Base-by-base conservation (phyloP, 2,113 vertebrate species). In the Actinemys pallida region DNA sequence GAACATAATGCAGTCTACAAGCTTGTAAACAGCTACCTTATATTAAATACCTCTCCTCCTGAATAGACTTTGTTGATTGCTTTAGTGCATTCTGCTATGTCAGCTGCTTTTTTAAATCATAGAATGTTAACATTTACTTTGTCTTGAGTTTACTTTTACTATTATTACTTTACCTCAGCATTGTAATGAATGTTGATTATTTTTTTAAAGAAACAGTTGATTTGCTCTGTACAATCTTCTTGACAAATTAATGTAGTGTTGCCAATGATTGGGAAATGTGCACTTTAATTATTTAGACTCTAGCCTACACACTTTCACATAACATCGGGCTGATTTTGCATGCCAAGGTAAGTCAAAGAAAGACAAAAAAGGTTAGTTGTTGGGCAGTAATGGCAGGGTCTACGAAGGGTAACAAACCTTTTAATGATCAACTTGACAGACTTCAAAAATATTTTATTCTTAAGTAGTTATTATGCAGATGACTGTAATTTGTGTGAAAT, bases 401-500 rank as follows among this genome's bases (percentile, higher is more conserved):
- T 86, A 72, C 83, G 94, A 92, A 65, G 83, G 19, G 17, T 49
- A 97, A 96, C 39, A 95, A 95, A 96, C 8, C 3, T 81, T 95
- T 96, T 94, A 94, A 69, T 95, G 90, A 94, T 81, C 94, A 94
- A 57, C 65, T 72, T 93, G 94, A 91, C 81, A 95, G 35, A 59
- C 47, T 94, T 98, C 69, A 97, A 27, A 95, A 49, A 79, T 94
- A 96, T 59, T 94, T 86, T 87, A 85, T 95, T 86, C 31, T 94
- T 79, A 95, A 92, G 84, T 95, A 82, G 1, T 16, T 94, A 93
- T 92, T 97, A 95, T 52, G 84, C 50, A 93, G 86, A 96, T 96
- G 78, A 96, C 83, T 97, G 24, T 91, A 94, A 96, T 97, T 97
- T 98, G 88, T 94, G 79, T 96, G 22, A 62, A 97, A 95, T 95